Evolutionary conservation across 2,113 vertebrate genomes (phyloP).

Genomic region (Clinocottus analis): DNA sequence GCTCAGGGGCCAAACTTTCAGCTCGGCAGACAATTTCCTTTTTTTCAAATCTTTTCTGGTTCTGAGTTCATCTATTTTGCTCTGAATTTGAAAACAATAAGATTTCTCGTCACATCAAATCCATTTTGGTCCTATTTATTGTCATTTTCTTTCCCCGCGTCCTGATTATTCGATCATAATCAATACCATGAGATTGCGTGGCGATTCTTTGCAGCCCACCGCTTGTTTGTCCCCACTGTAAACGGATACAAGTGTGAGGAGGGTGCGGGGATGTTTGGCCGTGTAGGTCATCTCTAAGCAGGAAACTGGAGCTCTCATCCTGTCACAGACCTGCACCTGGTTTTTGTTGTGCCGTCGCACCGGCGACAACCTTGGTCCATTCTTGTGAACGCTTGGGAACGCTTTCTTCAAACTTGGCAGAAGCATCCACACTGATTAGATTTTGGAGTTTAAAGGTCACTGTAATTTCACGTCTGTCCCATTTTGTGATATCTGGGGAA

Average conservation of each 20-base stretch:
- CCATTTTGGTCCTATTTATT: background rate
- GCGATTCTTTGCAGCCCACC: background rate
- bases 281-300: background rate
- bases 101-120: background rate
- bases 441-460: background rate
- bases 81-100: background rate
- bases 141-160: background rate
- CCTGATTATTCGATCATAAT: background rate
- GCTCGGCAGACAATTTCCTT: background rate
- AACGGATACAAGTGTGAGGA: background rate
- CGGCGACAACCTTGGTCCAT: background rate
- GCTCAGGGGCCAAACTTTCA: slow-evolving; percentile 2
- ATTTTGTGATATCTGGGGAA: background rate
- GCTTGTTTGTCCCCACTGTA: background rate
- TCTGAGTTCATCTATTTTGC: background rate
- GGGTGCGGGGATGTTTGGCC: background rate
- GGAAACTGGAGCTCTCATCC: background rate
- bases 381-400: too few species aligned
- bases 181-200: background rate
- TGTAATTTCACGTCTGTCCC: background rate
- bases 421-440: background rate
- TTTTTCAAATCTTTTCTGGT: too few species aligned
- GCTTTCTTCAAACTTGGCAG: background rate
- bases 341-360: background rate
- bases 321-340: background rate